These are phyloP conservation scores for Shargacucullia verbasci DNA, from an alignment of 2,888 invertebrate genomes.

Conservation along the genomic window DNA sequence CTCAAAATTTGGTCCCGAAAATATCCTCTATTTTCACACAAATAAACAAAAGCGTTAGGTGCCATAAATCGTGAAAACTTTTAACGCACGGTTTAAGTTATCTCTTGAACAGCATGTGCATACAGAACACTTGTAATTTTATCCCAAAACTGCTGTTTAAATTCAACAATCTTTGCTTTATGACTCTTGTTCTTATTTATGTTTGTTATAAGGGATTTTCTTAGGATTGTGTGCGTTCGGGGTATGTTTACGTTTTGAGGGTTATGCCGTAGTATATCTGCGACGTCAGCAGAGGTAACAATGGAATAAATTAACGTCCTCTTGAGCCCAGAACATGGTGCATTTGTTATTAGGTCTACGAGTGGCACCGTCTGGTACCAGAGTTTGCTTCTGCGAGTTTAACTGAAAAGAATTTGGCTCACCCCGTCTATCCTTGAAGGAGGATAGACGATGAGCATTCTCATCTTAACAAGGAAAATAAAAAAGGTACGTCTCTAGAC, in stretches of 20 bases:
- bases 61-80: slow-evolving; percentile 48
- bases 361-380: no score
- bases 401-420: no score
- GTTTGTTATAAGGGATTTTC: slow-evolving; percentile 17
- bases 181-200: slow-evolving; percentile 41
- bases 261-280: neutral
- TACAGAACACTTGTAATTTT: slow-evolving; percentile 38
- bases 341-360: no score
- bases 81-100: slow-evolving; percentile 33
- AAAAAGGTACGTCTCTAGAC: no score
- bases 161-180: slow-evolving; percentile 43
- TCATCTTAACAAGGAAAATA: no score
- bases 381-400: no score
- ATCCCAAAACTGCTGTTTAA: slow-evolving; percentile 44
- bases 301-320: neutral
- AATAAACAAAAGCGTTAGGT: slow-evolving; percentile 42
- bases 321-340: no score
- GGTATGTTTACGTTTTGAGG: neutral
- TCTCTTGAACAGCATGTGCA: slow-evolving; percentile 36
- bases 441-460: no score
- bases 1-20: neutral
- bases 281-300: neutral
- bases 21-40: slow-evolving; percentile 15
- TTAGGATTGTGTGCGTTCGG: neutral
- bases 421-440: no score